Conservation (phyloP, 1,140 invertebrate genomes). For the Myzus persicae region DNA sequence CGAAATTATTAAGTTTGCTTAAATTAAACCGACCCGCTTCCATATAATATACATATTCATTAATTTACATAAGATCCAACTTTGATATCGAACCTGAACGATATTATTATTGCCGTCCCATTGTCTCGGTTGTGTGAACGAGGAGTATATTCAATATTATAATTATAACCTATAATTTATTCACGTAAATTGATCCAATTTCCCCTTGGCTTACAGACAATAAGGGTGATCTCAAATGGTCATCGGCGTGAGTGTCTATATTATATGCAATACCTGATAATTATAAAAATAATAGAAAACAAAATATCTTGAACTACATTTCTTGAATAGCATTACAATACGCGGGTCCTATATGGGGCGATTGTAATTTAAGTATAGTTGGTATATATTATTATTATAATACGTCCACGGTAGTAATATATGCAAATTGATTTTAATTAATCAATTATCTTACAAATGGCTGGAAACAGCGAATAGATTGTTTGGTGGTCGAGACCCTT, state of each 20-base stretch:
- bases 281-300: neutral
- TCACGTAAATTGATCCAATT: neutral
- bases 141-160: neutral
- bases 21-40: neutral
- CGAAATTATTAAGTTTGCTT: constrained; percentile 1
- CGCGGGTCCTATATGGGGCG: neutral
- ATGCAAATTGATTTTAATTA: constrained; percentile 44
- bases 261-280: neutral
- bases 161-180: neutral
- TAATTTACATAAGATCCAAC: constrained; percentile 8
- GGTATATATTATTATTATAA: neutral
- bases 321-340: neutral
- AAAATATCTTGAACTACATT: neutral
- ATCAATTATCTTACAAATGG: constrained; percentile 20
- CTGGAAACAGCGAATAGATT: neutral
- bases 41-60: neutral
- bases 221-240: neutral
- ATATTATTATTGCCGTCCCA: neutral
- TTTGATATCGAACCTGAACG: constrained; percentile 1
- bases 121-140: neutral
- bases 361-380: neutral
- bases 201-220: neutral
- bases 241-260: neutral
- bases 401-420: neutral
- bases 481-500: neutral